A percentile compares a stretch with the other conserved stretches of the same genome.
These are phyloP conservation scores for Myotis brandtii DNA, from an alignment of 2,113 vertebrate genomes.

Conservation along the genomic window DNA sequence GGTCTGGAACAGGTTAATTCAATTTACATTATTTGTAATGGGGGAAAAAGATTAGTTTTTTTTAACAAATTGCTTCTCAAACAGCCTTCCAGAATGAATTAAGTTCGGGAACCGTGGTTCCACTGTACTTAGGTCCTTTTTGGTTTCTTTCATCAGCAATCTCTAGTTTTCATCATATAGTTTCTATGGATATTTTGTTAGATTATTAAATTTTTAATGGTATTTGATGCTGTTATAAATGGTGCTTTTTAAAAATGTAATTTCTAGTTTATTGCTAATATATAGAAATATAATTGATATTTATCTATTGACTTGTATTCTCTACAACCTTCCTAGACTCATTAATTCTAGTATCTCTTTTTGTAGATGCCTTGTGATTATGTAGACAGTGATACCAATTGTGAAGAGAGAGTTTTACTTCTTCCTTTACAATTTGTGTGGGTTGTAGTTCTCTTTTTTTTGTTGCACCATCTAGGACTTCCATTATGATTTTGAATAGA, in stretches of 20 bases:
- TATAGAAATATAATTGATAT: neutral
- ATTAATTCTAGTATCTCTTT: neutral
- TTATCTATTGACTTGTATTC: neutral
- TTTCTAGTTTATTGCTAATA: neutral
- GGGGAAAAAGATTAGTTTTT: too few relatives aligned
- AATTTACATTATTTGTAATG: too few relatives aligned
- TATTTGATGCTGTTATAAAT: neutral
- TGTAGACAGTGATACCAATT: neutral
- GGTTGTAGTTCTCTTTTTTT: neutral
- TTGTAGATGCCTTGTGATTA: neutral
- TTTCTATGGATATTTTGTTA: neutral
- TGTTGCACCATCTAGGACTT: neutral
- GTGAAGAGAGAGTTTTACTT: neutral
- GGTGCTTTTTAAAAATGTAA: neutral
- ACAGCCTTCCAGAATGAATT: too few relatives aligned
- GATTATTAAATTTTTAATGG: neutral
- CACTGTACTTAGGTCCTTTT: neutral
- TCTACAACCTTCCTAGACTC: neutral
- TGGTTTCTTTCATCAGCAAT: neutral
- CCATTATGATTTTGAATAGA: neutral
- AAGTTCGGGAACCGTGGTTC: too few relatives aligned
- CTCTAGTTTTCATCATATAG: neutral
- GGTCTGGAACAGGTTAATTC: too few relatives aligned
- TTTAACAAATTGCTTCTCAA: too few relatives aligned
- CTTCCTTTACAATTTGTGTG: neutral